phyloP scores from a whole-genome alignment of 2,888 invertebrate genomes.

The Polydrusus tereticollis region DNA sequence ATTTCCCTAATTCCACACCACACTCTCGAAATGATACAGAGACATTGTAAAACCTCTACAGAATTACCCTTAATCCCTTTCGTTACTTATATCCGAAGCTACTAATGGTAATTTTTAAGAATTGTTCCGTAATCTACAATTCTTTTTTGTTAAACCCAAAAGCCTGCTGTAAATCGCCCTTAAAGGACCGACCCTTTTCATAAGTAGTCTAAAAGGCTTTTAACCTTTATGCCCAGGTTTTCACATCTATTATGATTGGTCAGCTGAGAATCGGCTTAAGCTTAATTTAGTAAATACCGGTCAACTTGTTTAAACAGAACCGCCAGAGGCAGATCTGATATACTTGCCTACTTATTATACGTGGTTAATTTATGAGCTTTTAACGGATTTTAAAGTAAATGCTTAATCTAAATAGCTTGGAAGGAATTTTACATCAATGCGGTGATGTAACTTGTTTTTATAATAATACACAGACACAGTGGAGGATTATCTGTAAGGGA shows the following conservation, averaged over 20 bases:
- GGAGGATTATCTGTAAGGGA: no score
- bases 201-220: constrained; percentile 1
- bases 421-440: no score
- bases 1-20: no score
- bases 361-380: constrained; percentile 8
- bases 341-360: no score
- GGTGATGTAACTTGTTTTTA: no score
- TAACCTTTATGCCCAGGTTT: background rate
- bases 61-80: no score
- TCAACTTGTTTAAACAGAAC: background rate
- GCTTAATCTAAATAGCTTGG: background rate
- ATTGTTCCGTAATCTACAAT: background rate
- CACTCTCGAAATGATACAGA: no score
- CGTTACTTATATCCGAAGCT: no score
- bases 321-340: no score
- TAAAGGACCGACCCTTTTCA: background rate
- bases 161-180: background rate
- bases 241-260: constrained; percentile 15
- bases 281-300: constrained; percentile 8
- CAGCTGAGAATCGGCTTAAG: background rate
- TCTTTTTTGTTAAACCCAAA: background rate
- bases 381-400: background rate
- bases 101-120: no score
- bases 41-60: no score
- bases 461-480: no score